Conservation (phyloP, 2,113 vertebrate species). For the Rhadina sibilatrix region DNA sequence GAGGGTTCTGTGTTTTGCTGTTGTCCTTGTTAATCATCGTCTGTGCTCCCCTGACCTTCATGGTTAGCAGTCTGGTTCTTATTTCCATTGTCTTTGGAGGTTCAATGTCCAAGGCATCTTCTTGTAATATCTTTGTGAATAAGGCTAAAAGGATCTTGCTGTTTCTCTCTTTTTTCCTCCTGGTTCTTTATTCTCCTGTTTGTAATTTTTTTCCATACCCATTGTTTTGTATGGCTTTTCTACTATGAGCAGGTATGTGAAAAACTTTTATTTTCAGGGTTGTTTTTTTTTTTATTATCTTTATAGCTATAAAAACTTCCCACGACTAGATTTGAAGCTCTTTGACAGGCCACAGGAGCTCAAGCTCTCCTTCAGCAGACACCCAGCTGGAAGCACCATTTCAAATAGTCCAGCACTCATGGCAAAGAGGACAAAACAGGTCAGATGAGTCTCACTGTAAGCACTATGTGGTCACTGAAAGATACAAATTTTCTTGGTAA, state of each 20-base stretch:
- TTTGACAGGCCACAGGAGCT: slow-evolving; percentile 89
- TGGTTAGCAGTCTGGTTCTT: not conserved
- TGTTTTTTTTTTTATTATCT: not conserved
- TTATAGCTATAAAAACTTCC: slow-evolving; percentile 89
- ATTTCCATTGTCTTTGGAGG: not conserved
- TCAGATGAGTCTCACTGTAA: slow-evolving; percentile 43
- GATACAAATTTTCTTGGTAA: not conserved
- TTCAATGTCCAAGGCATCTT: not conserved
- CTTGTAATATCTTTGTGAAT: not conserved
- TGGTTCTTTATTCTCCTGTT: not conserved
- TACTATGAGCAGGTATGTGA: not conserved
- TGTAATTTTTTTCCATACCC: not conserved
- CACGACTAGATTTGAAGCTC: slow-evolving; percentile 82
- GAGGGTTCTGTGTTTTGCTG: not conserved
- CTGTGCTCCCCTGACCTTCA: not conserved
- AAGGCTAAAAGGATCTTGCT: not conserved
- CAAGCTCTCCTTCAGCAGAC: slow-evolving; percentile 80
- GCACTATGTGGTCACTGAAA: not conserved
- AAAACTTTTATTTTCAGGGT: not conserved
- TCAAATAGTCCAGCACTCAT: slow-evolving; percentile 92
- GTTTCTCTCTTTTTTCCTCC: not conserved
- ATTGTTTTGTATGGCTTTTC: not conserved
- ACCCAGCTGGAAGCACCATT: slow-evolving; percentile 78
- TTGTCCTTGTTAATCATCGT: not conserved
- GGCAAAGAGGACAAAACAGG: slow-evolving; percentile 97